Conservation (phyloP, 2,797 vertebrate genomes). For the Dicrostonyx torquatus region DNA sequence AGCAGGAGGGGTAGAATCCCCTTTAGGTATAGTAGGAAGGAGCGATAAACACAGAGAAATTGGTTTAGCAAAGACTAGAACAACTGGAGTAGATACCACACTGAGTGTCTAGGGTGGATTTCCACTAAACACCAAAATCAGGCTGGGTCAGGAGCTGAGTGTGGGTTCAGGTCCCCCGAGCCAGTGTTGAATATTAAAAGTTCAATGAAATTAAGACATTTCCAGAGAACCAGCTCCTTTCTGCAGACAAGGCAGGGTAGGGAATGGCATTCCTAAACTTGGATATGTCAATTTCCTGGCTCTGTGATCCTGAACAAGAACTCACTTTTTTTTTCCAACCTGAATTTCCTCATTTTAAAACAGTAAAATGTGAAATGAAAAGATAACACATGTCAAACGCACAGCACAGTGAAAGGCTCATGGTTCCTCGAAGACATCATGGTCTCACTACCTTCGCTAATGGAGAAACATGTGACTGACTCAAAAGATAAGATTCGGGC, state of each 20-base stretch:
- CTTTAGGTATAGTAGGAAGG: background rate
- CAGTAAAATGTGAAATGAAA: background rate
- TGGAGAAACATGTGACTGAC: background rate
- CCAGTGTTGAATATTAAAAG: background rate
- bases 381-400: background rate
- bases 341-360: slow-evolving; percentile 44
- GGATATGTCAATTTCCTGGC: background rate
- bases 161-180: background rate
- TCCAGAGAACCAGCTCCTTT: background rate
- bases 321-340: background rate
- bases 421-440: rapidly evolving
- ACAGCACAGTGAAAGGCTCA: background rate
- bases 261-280: background rate
- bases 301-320: background rate
- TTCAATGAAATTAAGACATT: background rate
- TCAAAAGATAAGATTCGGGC: background rate
- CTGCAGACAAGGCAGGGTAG: background rate
- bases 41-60: background rate
- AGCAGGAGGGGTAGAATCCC: background rate
- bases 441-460: background rate
- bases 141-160: background rate
- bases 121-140: background rate
- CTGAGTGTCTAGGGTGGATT: background rate
- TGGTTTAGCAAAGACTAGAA: background rate
- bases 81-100: background rate